Percentiles rank a stretch among this genome's conserved stretches.
Conservation (phyloP, 2,888 invertebrate genomes). For the Formica aserva region DNA sequence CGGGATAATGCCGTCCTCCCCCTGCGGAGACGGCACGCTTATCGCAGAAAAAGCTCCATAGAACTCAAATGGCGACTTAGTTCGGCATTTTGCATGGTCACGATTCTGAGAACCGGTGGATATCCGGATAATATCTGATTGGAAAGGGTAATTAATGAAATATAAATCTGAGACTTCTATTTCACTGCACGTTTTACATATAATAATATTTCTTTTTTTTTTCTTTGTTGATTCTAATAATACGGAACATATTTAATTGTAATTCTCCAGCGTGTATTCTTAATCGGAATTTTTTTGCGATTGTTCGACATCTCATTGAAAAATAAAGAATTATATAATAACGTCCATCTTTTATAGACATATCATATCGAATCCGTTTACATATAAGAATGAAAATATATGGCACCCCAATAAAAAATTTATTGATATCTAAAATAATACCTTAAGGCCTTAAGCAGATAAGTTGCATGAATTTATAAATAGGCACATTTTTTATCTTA, state of each 20-base stretch:
- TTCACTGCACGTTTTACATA: slow-evolving; percentile 31
- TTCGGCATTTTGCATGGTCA: slow-evolving; percentile 63
- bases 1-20: slow-evolving; percentile 55
- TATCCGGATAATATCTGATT: slow-evolving; percentile 26
- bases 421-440: not conserved
- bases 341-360: not conserved
- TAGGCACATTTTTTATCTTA: not conserved
- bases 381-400: not conserved
- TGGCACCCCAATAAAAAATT: not conserved
- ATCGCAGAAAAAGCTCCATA: slow-evolving; percentile 62
- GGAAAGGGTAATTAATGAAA: slow-evolving; percentile 46
- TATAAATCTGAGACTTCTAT: slow-evolving; percentile 49
- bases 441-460: not conserved
- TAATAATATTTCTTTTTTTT: not conserved
- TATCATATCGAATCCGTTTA: slow-evolving; percentile 5
- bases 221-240: slow-evolving; percentile 1
- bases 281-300: not conserved
- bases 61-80: slow-evolving; percentile 35
- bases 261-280: not conserved
- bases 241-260: not conserved
- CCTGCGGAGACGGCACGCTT: slow-evolving; percentile 52
- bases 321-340: not conserved
- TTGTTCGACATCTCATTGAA: not conserved
- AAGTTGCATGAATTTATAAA: not conserved
- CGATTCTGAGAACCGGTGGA: slow-evolving; percentile 19